A percentile compares a stretch with the other conserved stretches of the same genome.
phyloP scores from a whole-genome alignment of 2,797 vertebrate genomes.

The Syngnathus acus region DNA sequence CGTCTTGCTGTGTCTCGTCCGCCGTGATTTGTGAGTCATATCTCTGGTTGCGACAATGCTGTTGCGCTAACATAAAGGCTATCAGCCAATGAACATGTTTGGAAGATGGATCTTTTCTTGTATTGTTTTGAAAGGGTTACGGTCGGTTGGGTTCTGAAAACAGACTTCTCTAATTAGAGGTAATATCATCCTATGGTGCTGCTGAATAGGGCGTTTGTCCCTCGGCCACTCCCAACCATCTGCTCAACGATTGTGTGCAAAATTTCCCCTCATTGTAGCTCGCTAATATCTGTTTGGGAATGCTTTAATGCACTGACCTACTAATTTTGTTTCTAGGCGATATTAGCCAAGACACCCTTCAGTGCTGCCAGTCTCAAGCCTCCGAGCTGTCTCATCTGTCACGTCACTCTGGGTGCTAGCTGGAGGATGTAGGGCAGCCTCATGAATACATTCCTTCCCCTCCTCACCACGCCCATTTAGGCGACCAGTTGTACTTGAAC shows the following conservation, averaged over 20 bases:
- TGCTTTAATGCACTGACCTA: slow-evolving; percentile 53
- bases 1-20: slow-evolving; percentile 32
- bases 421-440: slow-evolving; percentile 56
- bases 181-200: slow-evolving; percentile 56
- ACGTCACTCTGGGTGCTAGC: slow-evolving; percentile 44
- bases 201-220: slow-evolving; percentile 49
- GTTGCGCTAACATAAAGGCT: slow-evolving; percentile 21
- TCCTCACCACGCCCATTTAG: slow-evolving; percentile 44
- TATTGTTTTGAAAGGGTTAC: slow-evolving; percentile 12
- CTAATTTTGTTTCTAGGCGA: slow-evolving; percentile 44
- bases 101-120: slow-evolving; percentile 28
- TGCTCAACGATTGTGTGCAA: slow-evolving; percentile 36
- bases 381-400: slow-evolving; percentile 54
- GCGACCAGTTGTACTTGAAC: slow-evolving; percentile 35
- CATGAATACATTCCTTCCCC: slow-evolving; percentile 55
- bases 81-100: slow-evolving; percentile 25
- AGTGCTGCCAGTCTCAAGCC: slow-evolving; percentile 45
- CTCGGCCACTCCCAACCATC: slow-evolving; percentile 36
- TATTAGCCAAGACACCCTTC: slow-evolving; percentile 44
- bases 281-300: slow-evolving; percentile 62
- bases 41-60: slow-evolving; percentile 9
- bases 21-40: slow-evolving; percentile 19
- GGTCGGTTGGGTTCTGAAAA: slow-evolving; percentile 19
- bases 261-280: slow-evolving; percentile 47
- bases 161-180: slow-evolving; percentile 52